Evolutionary conservation across 2,797 vertebrate genomes (phyloP).

Genomic region (Crenichthys baileyi): DNA sequence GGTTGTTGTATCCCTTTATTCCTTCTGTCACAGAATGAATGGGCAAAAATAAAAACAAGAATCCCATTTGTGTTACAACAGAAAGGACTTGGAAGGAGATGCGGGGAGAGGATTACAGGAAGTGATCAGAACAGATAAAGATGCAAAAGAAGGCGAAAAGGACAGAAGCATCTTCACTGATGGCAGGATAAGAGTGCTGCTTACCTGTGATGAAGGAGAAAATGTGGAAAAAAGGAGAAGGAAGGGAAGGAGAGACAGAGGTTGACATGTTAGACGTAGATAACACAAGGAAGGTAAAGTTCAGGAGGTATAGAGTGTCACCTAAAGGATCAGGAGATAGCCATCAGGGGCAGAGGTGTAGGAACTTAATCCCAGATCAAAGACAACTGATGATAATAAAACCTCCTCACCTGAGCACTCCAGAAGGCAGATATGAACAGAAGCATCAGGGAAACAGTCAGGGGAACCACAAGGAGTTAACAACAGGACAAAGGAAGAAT

Average conservation of each 20-base stretch:
- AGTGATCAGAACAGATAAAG: slow-evolving; percentile 22
- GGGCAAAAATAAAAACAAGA: slow-evolving; percentile 55
- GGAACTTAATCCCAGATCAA: slow-evolving; percentile 68
- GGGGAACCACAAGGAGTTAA: slow-evolving; percentile 9
- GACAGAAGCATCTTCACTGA: not conserved
- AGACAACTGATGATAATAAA: slow-evolving; percentile 67
- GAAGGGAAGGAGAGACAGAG: slow-evolving; percentile 49
- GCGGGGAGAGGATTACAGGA: slow-evolving; percentile 39
- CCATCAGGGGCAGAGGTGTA: slow-evolving; percentile 58
- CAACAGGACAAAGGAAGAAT: slow-evolving; percentile 11
- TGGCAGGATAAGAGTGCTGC: slow-evolving; percentile 24
- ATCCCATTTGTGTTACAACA: slow-evolving; percentile 66
- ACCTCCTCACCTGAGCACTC: slow-evolving; percentile 58
- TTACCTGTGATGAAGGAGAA: slow-evolving; percentile 44
- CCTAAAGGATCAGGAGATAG: slow-evolving; percentile 65
- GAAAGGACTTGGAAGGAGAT: slow-evolving; percentile 34
- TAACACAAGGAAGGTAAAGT: slow-evolving; percentile 63
- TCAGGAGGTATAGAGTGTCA: slow-evolving; percentile 77
- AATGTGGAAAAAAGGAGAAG: slow-evolving; percentile 40
- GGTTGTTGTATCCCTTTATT: slow-evolving; percentile 25
- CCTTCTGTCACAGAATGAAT: slow-evolving; percentile 34
- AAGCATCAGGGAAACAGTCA: slow-evolving; percentile 20
- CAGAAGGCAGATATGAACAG: slow-evolving; percentile 33
- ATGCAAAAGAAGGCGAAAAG: slow-evolving; percentile 12
- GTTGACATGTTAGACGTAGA: slow-evolving; percentile 62